Evolutionary conservation across 1,140 invertebrate species (phyloP).

Genomic region (Spodoptera litura): DNA sequence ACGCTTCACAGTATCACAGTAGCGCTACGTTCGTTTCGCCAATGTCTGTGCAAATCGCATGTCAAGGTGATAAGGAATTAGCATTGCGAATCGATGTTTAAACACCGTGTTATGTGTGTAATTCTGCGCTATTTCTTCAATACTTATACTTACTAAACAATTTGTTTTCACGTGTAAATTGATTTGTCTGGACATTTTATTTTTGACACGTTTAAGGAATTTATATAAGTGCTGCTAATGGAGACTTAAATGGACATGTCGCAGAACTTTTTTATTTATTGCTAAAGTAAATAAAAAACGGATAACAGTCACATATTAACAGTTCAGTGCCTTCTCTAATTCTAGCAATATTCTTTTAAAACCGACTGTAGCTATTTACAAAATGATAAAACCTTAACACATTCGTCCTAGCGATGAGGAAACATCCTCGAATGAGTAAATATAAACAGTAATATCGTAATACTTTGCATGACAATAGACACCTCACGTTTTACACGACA

Average conservation of each 20-base stretch:
- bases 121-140: conserved; percentile 38
- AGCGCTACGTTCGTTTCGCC: conserved; percentile 44
- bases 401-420: not conserved
- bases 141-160: conserved; percentile 3
- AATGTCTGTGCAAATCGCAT: conserved; percentile 57
- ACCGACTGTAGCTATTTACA: no score
- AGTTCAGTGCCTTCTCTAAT: no score
- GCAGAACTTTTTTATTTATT: no score
- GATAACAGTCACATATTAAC: no score
- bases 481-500: conserved; percentile 21
- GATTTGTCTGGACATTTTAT: conserved; percentile 9
- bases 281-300: no score
- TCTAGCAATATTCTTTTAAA: no score
- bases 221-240: no score
- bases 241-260: no score
- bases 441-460: conserved; percentile 5
- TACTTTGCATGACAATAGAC: not conserved
- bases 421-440: not conserved
- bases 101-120: conserved; percentile 35
- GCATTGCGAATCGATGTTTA: conserved; percentile 61
- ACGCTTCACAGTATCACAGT: conserved; percentile 1
- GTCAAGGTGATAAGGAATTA: conserved; percentile 66
- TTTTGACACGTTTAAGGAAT: not conserved
- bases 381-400: no score
- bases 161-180: conserved; percentile 35